Base-by-base conservation (phyloP, 2,113 vertebrate species). In the Columba janthina region DNA sequence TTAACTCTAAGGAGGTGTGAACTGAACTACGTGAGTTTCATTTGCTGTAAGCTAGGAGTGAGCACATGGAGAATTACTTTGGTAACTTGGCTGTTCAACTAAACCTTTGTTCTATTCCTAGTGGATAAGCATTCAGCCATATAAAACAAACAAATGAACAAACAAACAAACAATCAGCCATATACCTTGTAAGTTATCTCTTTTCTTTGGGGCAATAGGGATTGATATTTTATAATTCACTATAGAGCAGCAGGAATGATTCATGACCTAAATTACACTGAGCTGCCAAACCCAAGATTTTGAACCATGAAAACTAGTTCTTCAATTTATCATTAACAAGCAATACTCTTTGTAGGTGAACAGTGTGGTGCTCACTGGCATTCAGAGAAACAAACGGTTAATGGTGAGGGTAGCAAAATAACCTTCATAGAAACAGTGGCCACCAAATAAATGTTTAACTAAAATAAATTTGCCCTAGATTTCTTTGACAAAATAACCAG, bases 381-480 rank as follows among this genome's bases (percentile, higher is more conserved):
- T 85, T 94, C 61, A 46, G 85, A 71, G 56, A 94, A 95, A 88
- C 75, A 97, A 95, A 89, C 76, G 77, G 95, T 97, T 97, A 86
- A 79, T 83, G 62, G 50, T 74, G 54, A 93, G n/a, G 64, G 29
- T 64, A 91, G 58, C 60, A 96, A 89, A 94, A 88, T 75, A 40
- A 64, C 60, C 88, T 87, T 57, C 88, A 89, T 96, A 94, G 81
- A 95, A 96, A 88, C 64, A 97, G 80, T 70, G 89, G 16, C 80
- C 62, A 71, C 60, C 75, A 84, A 80, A 81, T 84, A 72, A 93
- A 97, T 88, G 89, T 96, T 97, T 97, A 96, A 96, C 97, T 97
- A 97, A 97, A 96, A 97, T 96, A 97, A 96, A 97, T 93, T 95
- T 97, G 72, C 85, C 94, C 85, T 96, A 67, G 83, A 89, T 90